These are phyloP conservation scores for Phyllopteryx taeniolatus DNA, from an alignment of 2,113 vertebrate genomes.

Conservation along the genomic window DNA sequence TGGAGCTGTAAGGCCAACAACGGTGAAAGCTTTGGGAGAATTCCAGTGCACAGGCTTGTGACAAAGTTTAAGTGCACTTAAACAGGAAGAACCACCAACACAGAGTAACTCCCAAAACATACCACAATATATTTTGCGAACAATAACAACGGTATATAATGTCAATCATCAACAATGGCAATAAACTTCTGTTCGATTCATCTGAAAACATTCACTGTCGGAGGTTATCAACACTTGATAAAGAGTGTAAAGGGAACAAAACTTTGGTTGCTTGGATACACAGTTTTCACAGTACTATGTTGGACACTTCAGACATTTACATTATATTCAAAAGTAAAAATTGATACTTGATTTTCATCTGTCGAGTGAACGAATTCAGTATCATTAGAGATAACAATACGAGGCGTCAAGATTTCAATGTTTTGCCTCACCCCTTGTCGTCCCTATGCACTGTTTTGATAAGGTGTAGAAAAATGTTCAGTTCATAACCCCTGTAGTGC, in stretches of 20 bases:
- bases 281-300: too few relatives aligned
- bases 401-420: not conserved
- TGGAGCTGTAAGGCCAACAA: constrained; percentile 64
- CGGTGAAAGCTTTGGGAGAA: constrained; percentile 56
- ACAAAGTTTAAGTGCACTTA: constrained; percentile 36
- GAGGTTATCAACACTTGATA: not conserved
- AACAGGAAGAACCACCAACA: constrained; percentile 52
- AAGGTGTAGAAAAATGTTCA: not conserved
- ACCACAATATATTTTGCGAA: too few relatives aligned
- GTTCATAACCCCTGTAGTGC: not conserved
- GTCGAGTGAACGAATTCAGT: not conserved
- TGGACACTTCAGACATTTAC: too few relatives aligned
- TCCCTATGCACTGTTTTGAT: constrained; percentile 47
- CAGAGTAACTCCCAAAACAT: not conserved
- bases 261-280: too few relatives aligned
- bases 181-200: not conserved
- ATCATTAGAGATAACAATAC: not conserved
- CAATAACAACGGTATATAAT: too few relatives aligned
- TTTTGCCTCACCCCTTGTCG: not conserved
- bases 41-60: constrained; percentile 44
- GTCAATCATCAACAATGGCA: not conserved
- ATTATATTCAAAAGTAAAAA: too few relatives aligned
- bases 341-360: not conserved
- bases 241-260: too few relatives aligned
- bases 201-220: not conserved